These are phyloP conservation scores for Salticus scenicus DNA, from an alignment of 2,888 invertebrate species.

Conservation along the genomic window DNA sequence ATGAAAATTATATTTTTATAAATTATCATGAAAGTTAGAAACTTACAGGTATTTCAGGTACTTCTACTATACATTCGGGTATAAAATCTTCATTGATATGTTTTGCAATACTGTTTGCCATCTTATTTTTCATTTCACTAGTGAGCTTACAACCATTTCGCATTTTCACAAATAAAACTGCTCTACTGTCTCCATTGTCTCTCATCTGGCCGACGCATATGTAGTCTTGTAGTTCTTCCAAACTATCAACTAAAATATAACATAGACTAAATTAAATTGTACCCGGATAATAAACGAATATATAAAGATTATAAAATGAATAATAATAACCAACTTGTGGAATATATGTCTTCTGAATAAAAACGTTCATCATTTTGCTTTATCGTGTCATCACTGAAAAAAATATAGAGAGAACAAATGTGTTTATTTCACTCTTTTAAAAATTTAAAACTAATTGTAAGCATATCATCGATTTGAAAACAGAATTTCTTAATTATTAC, in stretches of 20 bases:
- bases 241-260: slow-evolving; percentile 37
- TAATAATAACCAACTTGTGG: slow-evolving; percentile 36
- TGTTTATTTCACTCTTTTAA: too few species aligned
- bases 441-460: too few species aligned
- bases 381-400: slow-evolving; percentile 51
- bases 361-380: slow-evolving; percentile 55
- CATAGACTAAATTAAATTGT: too few species aligned
- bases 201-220: slow-evolving; percentile 46
- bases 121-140: slow-evolving; percentile 14
- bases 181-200: slow-evolving; percentile 39
- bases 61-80: slow-evolving; percentile 43
- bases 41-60: slow-evolving; percentile 58
- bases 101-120: not conserved
- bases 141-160: slow-evolving; percentile 38
- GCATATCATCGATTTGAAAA: too few species aligned
- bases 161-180: slow-evolving; percentile 56
- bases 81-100: slow-evolving; percentile 44
- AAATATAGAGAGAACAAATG: too few species aligned
- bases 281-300: not conserved
- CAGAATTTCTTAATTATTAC: too few species aligned
- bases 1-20: not conserved
- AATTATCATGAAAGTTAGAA: not conserved
- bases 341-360: slow-evolving; percentile 48
- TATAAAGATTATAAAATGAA: not conserved
- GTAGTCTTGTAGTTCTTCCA: slow-evolving; percentile 55